Evolutionary conservation across 2,888 invertebrate species (phyloP).

Genomic region (Gastrophysa polygoni): DNA sequence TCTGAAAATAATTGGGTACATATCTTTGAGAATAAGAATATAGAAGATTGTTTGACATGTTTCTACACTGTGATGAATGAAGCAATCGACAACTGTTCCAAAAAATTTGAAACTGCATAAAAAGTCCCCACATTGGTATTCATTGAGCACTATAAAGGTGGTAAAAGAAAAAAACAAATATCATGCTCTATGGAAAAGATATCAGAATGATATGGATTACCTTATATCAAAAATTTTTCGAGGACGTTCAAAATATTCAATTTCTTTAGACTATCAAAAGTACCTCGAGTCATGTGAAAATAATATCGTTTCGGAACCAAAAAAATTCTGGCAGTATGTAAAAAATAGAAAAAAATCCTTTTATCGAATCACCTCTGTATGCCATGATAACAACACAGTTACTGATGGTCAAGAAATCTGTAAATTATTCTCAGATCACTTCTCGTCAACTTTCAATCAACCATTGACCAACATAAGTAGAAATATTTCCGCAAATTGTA

Average conservation of each 20-base stretch:
- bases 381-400: too few species aligned
- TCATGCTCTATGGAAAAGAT: background rate
- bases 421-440: too few species aligned
- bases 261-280: too few species aligned
- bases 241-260: constrained; percentile 1
- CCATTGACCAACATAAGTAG: too few species aligned
- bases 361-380: too few species aligned
- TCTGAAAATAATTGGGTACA: background rate
- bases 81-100: background rate
- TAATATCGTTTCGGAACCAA: too few species aligned
- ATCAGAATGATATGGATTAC: constrained; percentile 4
- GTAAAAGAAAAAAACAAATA: background rate
- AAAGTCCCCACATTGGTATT: background rate
- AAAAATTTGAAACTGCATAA: constrained; percentile 1
- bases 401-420: too few species aligned
- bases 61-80: background rate
- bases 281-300: too few species aligned
- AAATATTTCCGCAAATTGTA: too few species aligned
- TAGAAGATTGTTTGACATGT: too few species aligned
- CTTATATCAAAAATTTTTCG: background rate
- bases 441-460: too few species aligned
- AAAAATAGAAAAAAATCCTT: background rate
- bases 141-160: background rate
- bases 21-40: background rate
- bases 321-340: background rate